Conservation (phyloP, 2,113 vertebrate species). For the Lonchura striata region DNA sequence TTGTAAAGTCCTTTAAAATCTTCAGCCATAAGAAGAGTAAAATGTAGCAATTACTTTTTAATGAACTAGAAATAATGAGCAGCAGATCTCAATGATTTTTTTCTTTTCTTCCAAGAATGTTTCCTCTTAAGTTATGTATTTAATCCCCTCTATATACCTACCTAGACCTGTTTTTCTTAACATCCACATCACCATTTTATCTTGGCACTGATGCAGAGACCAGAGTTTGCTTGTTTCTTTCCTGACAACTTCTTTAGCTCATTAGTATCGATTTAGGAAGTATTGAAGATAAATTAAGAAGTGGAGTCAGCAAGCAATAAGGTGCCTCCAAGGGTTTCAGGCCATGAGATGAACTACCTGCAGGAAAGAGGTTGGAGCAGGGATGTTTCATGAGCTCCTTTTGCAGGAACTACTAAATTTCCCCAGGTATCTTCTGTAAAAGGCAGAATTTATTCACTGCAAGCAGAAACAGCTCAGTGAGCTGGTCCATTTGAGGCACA, state of each 20-base stretch:
- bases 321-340: background rate
- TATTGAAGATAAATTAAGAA: slow-evolving; percentile 22
- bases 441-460: background rate
- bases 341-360: background rate
- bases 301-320: background rate
- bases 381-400: background rate
- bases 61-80: slow-evolving; percentile 26
- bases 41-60: slow-evolving; percentile 38
- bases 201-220: background rate
- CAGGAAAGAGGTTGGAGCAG: background rate
- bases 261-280: slow-evolving; percentile 11
- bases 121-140: slow-evolving; percentile 14
- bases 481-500: background rate
- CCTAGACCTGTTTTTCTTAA: background rate
- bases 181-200: background rate
- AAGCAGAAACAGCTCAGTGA: fast-evolving
- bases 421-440: background rate
- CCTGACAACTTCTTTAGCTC: slow-evolving; percentile 15
- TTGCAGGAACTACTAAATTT: background rate
- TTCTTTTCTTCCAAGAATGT: background rate
- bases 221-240: background rate
- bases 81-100: background rate
- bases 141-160: background rate
- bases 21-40: background rate
- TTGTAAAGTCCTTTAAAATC: background rate